Evolutionary conservation across 2,797 vertebrate species (phyloP).

Genomic region (Leptodactylus fallax): DNA sequence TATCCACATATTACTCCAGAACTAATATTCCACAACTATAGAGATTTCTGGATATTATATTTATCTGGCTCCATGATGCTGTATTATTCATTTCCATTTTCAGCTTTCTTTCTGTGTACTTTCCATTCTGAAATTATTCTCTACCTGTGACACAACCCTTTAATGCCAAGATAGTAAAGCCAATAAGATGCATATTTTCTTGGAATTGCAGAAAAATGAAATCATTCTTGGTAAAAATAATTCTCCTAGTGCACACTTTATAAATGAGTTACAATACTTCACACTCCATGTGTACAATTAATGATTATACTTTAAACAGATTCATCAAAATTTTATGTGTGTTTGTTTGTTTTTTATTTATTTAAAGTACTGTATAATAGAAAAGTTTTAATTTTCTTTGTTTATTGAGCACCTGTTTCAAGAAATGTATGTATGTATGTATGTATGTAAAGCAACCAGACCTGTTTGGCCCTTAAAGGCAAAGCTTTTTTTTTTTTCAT

Average conservation of each 20-base stretch:
- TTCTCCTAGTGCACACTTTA: background rate
- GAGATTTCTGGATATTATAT: constrained; percentile 7
- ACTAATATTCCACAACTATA: background rate
- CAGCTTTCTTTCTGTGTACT: constrained; percentile 3
- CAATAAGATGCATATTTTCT: background rate
- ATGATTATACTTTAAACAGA: no score
- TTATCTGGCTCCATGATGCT: background rate
- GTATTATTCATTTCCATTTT: constrained; percentile 16
- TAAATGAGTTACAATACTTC: background rate
- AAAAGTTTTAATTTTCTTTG: no score
- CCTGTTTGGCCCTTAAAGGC: no score
- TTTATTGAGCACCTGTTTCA: no score
- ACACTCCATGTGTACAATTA: no score
- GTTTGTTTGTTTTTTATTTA: no score
- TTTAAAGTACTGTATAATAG: no score
- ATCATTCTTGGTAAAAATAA: background rate
- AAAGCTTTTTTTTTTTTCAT: no score
- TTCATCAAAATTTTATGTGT: no score
- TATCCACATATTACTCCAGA: background rate
- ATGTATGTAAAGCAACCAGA: no score
- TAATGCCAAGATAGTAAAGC: constrained; percentile 26
- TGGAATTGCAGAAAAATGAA: background rate
- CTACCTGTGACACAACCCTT: background rate
- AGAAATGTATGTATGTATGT: no score
- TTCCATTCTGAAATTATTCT: constrained; percentile 11